A percentile compares a stretch with the other conserved stretches of the same genome.
phyloP scores from a whole-genome alignment of 1,140 invertebrate species.

The Bombus terrestris region DNA sequence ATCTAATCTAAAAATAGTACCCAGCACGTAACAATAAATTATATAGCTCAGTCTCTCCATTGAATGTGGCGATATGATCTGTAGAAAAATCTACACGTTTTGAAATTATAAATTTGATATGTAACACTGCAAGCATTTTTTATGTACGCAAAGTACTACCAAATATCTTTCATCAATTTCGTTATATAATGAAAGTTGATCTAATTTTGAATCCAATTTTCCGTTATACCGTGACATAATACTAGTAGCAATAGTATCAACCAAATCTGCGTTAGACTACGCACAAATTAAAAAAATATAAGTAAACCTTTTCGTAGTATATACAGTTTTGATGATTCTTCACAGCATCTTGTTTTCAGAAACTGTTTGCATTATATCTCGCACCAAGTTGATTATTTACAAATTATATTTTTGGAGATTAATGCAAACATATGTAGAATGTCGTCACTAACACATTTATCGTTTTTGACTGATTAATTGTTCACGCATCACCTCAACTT shows the following conservation, averaged over 20 bases:
- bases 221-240: not conserved
- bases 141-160: constrained; percentile 24
- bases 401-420: constrained; percentile 15
- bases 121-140: constrained; percentile 13
- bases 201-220: not conserved
- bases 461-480: not conserved
- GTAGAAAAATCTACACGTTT: constrained; percentile 33
- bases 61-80: constrained; percentile 35
- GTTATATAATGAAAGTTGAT: not conserved
- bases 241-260: constrained; percentile 17
- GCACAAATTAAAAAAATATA: constrained; percentile 48
- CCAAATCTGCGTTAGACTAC: constrained; percentile 1
- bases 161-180: not conserved
- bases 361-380: constrained; percentile 28
- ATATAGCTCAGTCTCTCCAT: constrained; percentile 60
- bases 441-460: constrained; percentile 43
- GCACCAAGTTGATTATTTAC: constrained; percentile 49
- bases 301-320: constrained; percentile 29
- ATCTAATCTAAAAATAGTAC: constrained; percentile 48
- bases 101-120: constrained; percentile 18
- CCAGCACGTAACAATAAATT: constrained; percentile 56
- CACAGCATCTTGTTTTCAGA: not conserved
- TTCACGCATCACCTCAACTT: not conserved
- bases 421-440: constrained; percentile 33
- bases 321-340: constrained; percentile 36